phyloP scores from a whole-genome alignment of 2,113 vertebrate species.

The Mesitornis unicolor region DNA sequence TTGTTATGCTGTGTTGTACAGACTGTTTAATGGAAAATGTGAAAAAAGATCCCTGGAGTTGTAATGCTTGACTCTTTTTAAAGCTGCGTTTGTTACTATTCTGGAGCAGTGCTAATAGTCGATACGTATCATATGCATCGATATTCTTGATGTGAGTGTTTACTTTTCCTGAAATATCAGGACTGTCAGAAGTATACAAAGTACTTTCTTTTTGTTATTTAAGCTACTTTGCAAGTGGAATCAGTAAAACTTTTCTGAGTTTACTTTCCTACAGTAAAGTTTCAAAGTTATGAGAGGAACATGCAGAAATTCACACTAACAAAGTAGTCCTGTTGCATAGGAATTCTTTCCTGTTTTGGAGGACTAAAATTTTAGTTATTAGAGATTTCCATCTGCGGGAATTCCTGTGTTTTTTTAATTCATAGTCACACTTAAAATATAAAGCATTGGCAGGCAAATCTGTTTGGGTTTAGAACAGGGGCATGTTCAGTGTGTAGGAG shows the following conservation, averaged over 20 bases:
- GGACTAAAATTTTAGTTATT: not conserved
- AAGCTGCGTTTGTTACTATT: not conserved
- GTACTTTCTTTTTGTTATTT: not conserved
- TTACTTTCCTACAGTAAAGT: not conserved
- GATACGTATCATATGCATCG: not conserved
- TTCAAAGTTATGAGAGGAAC: not conserved
- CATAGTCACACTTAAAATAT: not conserved
- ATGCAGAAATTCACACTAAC: not conserved
- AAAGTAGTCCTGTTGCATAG: not conserved
- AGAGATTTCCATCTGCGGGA: not conserved
- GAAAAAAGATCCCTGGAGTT: not conserved
- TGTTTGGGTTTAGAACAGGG: not conserved
- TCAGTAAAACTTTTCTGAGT: not conserved
- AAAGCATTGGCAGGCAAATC: not conserved
- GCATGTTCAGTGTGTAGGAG: not conserved
- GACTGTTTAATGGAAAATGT: not conserved
- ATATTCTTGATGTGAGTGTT: not conserved
- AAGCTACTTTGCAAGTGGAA: not conserved
- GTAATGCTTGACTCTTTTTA: not conserved
- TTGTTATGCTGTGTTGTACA: not conserved
- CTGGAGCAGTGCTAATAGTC: not conserved
- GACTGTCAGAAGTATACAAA: not conserved
- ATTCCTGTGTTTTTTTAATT: not conserved
- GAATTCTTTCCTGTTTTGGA: not conserved
- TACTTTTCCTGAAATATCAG: not conserved